Evolutionary conservation across 2,797 vertebrate genomes (phyloP).

Genomic region (Falco naumanni): DNA sequence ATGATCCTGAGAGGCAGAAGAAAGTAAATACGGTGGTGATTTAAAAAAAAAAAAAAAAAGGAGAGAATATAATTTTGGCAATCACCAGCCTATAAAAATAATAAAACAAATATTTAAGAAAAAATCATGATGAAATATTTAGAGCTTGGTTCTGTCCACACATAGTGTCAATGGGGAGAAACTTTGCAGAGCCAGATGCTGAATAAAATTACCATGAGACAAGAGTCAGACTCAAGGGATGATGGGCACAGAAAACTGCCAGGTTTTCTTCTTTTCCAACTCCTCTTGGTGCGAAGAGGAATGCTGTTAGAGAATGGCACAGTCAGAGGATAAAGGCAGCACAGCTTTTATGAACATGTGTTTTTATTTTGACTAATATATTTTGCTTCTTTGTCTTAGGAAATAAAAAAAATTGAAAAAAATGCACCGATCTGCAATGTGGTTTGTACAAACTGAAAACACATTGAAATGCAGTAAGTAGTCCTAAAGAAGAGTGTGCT

Average conservation of each 20-base stretch:
- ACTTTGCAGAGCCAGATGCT: neutral
- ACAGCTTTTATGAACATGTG: conserved; percentile 10
- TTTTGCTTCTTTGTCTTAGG: conserved; percentile 59
- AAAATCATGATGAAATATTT: conserved; percentile 44
- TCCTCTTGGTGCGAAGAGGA: neutral
- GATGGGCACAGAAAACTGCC: neutral
- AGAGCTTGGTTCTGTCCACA: conserved; percentile 39
- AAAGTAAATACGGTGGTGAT: neutral
- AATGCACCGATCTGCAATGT: neutral
- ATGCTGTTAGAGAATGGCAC: neutral
- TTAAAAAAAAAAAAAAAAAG: neutral
- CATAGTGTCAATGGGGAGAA: conserved; percentile 11
- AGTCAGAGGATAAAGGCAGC: neutral
- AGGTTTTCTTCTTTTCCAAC: conserved; percentile 7
- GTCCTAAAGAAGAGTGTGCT: conserved; percentile 8
- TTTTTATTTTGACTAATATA: conserved; percentile 50
- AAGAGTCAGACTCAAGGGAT: neutral
- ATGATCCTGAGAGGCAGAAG: neutral
- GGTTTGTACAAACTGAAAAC: conserved; percentile 51
- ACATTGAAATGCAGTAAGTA: conserved; percentile 27
- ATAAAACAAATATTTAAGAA: neutral
- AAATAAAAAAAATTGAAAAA: conserved; percentile 43
- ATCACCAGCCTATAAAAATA: conserved; percentile 41
- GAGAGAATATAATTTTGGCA: neutral
- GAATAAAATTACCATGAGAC: conserved; percentile 12